Evolutionary conservation across 2,797 vertebrate genomes (phyloP), one percentile per base, ranked within the genome.

Genomic region (Poeciliopsis gracilis): DNA sequence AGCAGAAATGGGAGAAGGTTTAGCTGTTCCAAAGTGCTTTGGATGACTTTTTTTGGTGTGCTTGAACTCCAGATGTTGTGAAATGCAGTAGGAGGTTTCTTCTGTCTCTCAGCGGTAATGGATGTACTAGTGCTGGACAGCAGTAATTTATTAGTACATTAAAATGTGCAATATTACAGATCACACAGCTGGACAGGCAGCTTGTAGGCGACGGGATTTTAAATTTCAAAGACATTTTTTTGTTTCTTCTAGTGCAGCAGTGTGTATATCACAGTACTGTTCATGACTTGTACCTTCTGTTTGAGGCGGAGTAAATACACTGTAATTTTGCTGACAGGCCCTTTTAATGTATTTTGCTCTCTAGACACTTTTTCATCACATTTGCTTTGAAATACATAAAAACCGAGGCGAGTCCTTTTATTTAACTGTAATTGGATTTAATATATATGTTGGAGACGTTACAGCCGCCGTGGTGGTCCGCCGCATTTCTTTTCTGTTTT

Each of bases 151-250:
- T 81, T 80, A 77, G 74, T 87, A 72, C 75, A 57, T 77, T 77
- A 78, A 87, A 84, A 88, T 90, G 94, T 95, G 94, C 94, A 95
- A 95, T 95, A 95, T 90, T 88, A 86, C 82, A 85, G 82, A 89
- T 81, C 80, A 88, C 78, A 79, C 49, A 77, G 75, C 87, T 82
- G 76, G 81, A 82, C 77, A 49, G 63, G 75, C 84, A 81, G 81
- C 85, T 72, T n/a, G 47, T 61, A 18, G 78, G 82, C 77, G 77
- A 78, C 73, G 53, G 61, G 72, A 75, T 76, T 79, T 82, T 81
- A 80, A 25, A 79, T 77, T 85, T 86, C 55, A 83, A 79, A 84
- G 53, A 82, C 67, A 46, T 77, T 84, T 86, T 41, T 67, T 25
- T n/a, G 41, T 43, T 43, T 80, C 82, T 85, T 86, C 79, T 79